Evolutionary conservation across 2,113 vertebrate species (phyloP).

Genomic region (Opisthocomus hoazin): DNA sequence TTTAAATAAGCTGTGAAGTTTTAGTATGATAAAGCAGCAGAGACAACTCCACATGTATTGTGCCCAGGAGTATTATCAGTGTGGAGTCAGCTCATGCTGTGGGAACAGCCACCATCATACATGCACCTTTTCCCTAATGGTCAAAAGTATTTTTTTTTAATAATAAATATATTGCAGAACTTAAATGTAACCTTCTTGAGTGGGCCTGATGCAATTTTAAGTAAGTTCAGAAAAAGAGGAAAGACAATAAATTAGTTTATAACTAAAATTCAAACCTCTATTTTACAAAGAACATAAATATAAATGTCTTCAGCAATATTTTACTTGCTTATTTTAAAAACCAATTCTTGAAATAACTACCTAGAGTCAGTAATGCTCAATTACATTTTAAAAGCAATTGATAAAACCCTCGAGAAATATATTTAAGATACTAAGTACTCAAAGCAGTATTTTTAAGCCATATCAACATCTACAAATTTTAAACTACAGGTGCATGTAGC

Average conservation of each 20-base stretch:
- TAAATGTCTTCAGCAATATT: not conserved
- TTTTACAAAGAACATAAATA: not conserved
- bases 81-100: not conserved
- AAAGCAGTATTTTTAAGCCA: not conserved
- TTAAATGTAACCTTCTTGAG: not conserved
- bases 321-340: not conserved
- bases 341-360: not conserved
- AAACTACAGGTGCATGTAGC: not conserved
- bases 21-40: not conserved
- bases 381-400: not conserved
- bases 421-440: not conserved
- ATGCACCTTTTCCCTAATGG: not conserved
- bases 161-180: not conserved
- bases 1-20: not conserved
- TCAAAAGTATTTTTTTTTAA: not conserved
- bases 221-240: not conserved
- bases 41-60: not conserved
- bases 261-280: not conserved
- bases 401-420: not conserved
- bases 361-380: not conserved
- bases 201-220: not conserved
- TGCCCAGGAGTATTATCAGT: not conserved
- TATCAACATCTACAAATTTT: not conserved
- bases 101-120: not conserved
- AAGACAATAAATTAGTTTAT: not conserved